These are phyloP conservation scores for Brachystomella parvula DNA, from an alignment of 1,140 invertebrate genomes.

Conservation along the genomic window DNA sequence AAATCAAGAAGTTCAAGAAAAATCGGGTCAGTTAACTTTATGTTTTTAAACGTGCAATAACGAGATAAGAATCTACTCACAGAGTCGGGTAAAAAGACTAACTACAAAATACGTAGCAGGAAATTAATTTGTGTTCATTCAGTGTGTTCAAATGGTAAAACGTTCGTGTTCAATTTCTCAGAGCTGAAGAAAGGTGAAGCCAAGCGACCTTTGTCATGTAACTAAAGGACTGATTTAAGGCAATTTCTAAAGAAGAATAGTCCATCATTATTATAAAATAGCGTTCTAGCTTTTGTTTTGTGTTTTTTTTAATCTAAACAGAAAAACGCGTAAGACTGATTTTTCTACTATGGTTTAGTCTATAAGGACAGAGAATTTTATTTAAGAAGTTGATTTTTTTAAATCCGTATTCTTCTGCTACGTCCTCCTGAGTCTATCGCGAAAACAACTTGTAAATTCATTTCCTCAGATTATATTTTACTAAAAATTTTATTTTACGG, in stretches of 20 bases:
- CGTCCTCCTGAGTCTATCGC: slow-evolving; percentile 2
- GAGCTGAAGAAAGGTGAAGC: neutral
- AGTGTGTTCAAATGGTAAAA: neutral
- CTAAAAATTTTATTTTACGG: too few relatives aligned
- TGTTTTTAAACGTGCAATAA: neutral
- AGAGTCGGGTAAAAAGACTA: neutral
- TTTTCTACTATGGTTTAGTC: neutral
- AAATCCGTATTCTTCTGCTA: neutral
- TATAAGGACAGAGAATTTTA: neutral
- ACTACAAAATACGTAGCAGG: neutral
- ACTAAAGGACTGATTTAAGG: slow-evolving; percentile 6
- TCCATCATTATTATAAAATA: too few relatives aligned
- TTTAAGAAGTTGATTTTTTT: neutral
- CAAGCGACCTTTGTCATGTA: slow-evolving; percentile 1
- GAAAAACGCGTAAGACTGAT: neutral
- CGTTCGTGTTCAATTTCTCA: neutral
- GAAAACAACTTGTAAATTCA: neutral
- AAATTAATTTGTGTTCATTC: slow-evolving; percentile 3
- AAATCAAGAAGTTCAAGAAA: too few relatives aligned
- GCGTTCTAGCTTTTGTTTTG: neutral
- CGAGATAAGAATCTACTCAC: neutral
- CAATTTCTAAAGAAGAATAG: neutral
- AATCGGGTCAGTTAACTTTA: too few relatives aligned
- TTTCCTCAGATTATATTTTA: slow-evolving; percentile 1
- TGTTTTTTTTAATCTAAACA: neutral